Conservation (phyloP, 2,797 vertebrate species). For the Sparus aurata region DNA sequence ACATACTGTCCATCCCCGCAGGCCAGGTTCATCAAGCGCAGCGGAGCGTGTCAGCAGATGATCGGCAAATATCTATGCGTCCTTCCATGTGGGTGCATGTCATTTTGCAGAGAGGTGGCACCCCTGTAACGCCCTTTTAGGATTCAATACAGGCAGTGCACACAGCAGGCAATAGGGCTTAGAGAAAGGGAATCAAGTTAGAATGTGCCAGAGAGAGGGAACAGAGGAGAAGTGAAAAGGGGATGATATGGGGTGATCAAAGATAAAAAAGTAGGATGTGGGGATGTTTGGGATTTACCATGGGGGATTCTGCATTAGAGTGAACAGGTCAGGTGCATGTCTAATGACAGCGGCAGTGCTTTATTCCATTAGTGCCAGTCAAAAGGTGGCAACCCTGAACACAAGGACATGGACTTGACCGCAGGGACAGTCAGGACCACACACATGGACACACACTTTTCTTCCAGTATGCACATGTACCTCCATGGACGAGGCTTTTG, state of each 20-base stretch:
- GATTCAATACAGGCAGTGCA: constrained; percentile 35
- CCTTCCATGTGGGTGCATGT: constrained; percentile 7
- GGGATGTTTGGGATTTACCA: constrained; percentile 28
- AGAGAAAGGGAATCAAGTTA: not conserved
- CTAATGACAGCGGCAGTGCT: constrained; percentile 30
- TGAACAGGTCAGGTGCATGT: constrained; percentile 39
- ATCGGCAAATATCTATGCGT: not conserved
- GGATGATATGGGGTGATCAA: not conserved
- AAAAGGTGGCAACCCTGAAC: constrained; percentile 48
- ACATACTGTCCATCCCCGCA: not conserved
- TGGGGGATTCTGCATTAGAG: constrained; percentile 25
- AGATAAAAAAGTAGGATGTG: constrained; percentile 1
- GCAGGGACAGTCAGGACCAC: constrained; percentile 52
- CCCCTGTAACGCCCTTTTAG: constrained; percentile 8
- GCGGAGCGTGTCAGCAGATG: not conserved
- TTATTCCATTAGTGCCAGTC: constrained; percentile 58
- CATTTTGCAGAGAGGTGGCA: constrained; percentile 10
- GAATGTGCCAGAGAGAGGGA: not conserved
- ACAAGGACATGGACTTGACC: constrained; percentile 39
- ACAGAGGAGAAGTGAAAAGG: constrained; percentile 7
- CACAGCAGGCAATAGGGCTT: not conserved
- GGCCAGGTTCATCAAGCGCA: constrained; percentile 25
- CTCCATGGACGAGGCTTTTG: not conserved
- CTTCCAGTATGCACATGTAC: constrained; percentile 1
- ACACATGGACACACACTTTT: not conserved